Percentiles rank a stretch among this genome's conserved stretches.
These are phyloP conservation scores for Stomatorhinus walkeri DNA, from an alignment of 2,797 vertebrate species.

Conservation along the genomic window DNA sequence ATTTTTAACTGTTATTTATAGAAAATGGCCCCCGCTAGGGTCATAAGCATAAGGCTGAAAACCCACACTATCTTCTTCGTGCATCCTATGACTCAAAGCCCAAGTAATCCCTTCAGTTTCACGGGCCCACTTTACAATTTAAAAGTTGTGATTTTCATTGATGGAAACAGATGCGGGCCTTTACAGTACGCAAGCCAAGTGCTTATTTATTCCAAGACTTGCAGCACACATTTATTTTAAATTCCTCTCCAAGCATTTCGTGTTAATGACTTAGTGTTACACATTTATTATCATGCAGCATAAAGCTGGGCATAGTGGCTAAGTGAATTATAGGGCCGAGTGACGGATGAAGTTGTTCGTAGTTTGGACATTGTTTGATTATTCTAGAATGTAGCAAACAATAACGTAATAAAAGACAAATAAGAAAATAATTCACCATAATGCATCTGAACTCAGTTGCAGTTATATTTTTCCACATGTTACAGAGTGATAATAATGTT, in stretches of 20 bases:
- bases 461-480: neutral
- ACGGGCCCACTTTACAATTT: neutral
- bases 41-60: neutral
- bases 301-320: neutral
- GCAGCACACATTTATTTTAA: constrained; percentile 17
- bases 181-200: constrained; percentile 8
- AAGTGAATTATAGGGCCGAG: neutral
- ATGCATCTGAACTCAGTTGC: neutral
- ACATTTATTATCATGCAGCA: neutral
- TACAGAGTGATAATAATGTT: neutral
- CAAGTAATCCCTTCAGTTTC: neutral
- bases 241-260: neutral
- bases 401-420: constrained; percentile 4
- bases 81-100: neutral
- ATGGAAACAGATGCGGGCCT: neutral
- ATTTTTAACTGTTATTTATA: constrained; percentile 26
- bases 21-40: neutral
- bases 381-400: constrained; percentile 1
- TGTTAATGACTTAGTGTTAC: constrained; percentile 1
- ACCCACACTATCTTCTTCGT: neutral
- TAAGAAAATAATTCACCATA: neutral
- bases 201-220: neutral
- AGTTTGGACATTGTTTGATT: constrained; percentile 16
- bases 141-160: neutral
- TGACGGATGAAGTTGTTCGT: constrained; percentile 4